Evolutionary conservation across 2,888 invertebrate species (phyloP).

Genomic region (Eupsilia transversa): DNA sequence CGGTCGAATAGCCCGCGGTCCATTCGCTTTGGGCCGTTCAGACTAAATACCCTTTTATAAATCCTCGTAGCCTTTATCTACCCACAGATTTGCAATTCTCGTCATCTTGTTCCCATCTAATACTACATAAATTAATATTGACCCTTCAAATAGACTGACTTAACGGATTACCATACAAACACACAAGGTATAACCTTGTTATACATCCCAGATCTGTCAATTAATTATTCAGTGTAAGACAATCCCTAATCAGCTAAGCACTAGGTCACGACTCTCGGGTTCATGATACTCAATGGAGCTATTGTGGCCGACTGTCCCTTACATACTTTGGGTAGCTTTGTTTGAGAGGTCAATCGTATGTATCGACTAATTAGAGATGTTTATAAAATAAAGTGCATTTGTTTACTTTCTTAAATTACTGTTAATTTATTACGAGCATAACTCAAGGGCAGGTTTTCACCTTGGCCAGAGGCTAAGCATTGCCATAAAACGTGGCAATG

Average conservation of each 20-base stretch:
- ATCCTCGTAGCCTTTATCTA: no score
- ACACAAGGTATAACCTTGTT: constrained; percentile 18
- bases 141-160: constrained; percentile 10
- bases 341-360: background rate
- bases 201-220: constrained; percentile 28
- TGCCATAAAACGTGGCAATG: no score
- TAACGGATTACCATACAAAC: constrained; percentile 26
- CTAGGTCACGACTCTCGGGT: constrained; percentile 33
- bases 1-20: no score
- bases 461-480: no score
- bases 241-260: constrained; percentile 37
- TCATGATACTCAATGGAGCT: constrained; percentile 12
- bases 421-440: background rate
- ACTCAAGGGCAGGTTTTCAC: no score
- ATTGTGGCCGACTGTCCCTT: constrained; percentile 2
- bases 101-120: background rate
- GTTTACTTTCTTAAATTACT: background rate
- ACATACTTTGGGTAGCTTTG: constrained; percentile 12
- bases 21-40: no score
- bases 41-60: no score
- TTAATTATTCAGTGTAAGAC: constrained; percentile 44
- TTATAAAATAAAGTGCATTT: background rate
- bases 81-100: background rate
- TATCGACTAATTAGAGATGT: background rate
- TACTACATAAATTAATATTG: constrained; percentile 3